These are phyloP conservation scores for Xylota sylvarum DNA, from an alignment of 2,888 invertebrate species.

Conservation along the genomic window DNA sequence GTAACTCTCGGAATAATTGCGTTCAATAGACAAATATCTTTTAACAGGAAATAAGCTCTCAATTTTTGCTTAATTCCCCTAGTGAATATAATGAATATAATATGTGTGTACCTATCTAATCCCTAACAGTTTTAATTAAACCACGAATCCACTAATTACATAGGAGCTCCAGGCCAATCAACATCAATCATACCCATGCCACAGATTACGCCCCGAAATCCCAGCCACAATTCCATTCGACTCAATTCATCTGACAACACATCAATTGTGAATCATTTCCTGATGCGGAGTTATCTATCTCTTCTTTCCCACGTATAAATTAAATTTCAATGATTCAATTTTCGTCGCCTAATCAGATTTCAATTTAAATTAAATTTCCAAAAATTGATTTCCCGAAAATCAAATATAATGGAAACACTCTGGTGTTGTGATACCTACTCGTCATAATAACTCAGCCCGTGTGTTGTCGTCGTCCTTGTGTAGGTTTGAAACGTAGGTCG, in stretches of 20 bases:
- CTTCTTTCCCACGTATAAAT: neutral
- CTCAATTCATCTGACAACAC: conserved; percentile 5
- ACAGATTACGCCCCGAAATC: neutral
- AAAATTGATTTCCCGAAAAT: conserved; percentile 7
- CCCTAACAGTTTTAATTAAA: neutral
- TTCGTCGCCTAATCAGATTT: conserved; percentile 4
- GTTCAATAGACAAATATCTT: neutral
- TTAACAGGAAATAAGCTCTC: neutral
- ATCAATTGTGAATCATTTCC: neutral
- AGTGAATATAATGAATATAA: neutral
- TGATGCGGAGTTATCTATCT: conserved; percentile 7
- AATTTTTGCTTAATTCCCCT: neutral
- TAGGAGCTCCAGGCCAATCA: neutral
- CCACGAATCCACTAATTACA: conserved; percentile 6
- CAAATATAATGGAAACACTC: neutral
- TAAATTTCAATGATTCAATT: conserved; percentile 11
- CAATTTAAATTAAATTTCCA: conserved; percentile 17
- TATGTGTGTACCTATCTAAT: too few relatives aligned
- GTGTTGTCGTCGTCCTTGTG: neutral
- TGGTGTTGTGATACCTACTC: neutral
- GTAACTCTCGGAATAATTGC: neutral
- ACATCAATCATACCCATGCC: neutral
- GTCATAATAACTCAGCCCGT: neutral
- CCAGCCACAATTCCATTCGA: neutral
- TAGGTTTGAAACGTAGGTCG: too few relatives aligned